Evolutionary conservation across 35 echinoderm and acorn worm genomes (phyloP).

Genomic region (Nesometra sesokonis): DNA sequence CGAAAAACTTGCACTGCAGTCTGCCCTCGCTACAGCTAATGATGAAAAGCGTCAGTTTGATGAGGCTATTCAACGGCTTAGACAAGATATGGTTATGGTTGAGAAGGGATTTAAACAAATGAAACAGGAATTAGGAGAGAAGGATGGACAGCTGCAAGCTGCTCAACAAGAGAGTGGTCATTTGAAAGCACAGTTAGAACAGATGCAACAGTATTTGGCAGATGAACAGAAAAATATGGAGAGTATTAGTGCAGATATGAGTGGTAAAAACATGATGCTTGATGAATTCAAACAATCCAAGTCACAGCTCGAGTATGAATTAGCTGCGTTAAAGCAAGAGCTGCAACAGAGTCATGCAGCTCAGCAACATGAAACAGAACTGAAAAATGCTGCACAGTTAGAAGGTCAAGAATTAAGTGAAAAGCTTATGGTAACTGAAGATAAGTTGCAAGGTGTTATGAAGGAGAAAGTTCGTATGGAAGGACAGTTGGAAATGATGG

Average conservation of each 20-base stretch:
- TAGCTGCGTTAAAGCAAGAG: slow-evolving; percentile 14
- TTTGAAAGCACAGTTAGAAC: slow-evolving; percentile 33
- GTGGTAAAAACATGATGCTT: slow-evolving; percentile 30
- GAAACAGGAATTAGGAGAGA: slow-evolving; percentile 62
- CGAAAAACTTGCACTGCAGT: slow-evolving; percentile 75
- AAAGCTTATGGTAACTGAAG: slow-evolving; percentile 27
- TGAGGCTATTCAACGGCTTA: slow-evolving; percentile 59
- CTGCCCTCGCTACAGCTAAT: slow-evolving; percentile 63
- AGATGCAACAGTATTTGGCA: slow-evolving; percentile 41
- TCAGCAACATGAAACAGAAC: neutral
- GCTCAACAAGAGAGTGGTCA: slow-evolving; percentile 33
- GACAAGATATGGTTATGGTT: slow-evolving; percentile 65
- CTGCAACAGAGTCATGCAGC: slow-evolving; percentile 11
- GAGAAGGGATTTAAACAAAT: slow-evolving; percentile 86
- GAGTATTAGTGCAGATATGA: slow-evolving; percentile 31
- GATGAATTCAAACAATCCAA: slow-evolving; percentile 42
- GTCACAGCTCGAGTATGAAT: slow-evolving; percentile 13
- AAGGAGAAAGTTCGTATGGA: slow-evolving; percentile 77
- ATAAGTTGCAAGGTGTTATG: slow-evolving; percentile 56
- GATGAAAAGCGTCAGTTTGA: slow-evolving; percentile 79
- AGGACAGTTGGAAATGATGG: slow-evolving; percentile 84
- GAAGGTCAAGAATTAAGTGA: slow-evolving; percentile 32
- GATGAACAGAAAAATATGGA: slow-evolving; percentile 53
- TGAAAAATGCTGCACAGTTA: slow-evolving; percentile 24
- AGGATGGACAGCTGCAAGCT: slow-evolving; percentile 34